Evolutionary conservation across 2,797 vertebrate genomes (phyloP), one percentile per base, ranked within the genome.

Genomic region (Bryconaethiops microstoma): DNA sequence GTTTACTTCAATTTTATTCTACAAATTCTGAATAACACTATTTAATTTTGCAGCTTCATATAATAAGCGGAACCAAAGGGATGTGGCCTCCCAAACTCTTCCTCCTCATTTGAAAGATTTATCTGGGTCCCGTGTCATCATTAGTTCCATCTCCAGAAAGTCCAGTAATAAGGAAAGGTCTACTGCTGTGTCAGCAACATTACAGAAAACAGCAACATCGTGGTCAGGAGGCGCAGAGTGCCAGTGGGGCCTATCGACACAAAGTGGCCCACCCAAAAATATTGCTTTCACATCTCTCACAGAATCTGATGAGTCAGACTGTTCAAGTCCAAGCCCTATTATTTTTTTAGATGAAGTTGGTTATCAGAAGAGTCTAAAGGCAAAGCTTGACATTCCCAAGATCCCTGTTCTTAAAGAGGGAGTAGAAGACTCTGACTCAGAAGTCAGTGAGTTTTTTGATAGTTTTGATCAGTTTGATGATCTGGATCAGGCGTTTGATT

Each of bases 381-480:
- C 98, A 86, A 98, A 97, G 85, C 93, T 99, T 86, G 95, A 98
- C 79, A 95, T 99, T 87, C 98, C 98, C 65, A 96, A 97, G 92
- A 95, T 99, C 71, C 98, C 98, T 8, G 90, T 97, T 50, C 93
- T 95, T 79, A 96, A 95, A 88, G 96, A 98, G 74, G 95, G 94
- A 63, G 92, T 99, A 73, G 98, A 99, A 87, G 97, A 99, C 92
- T 99, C 98, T 7, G 98, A 99, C 88, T 99, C 98, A 7, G 98
- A 99, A 95, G 94, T 99, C 40, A 97, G 98, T 89, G 98, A 99
- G 86, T 99, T 99, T 93, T 99, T 99, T 86, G 98, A 99, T 91
- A 99, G 98, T 86, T 99, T 99, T 90, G 98, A 99, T 93, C 97
- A 96, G 79, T 97, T 99, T 78, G 98, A 99, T 89, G 97, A 99